Evolutionary conservation across 2,888 invertebrate genomes (phyloP), one percentile per base, ranked within the genome.

Genomic region (Spialia ferax): DNA sequence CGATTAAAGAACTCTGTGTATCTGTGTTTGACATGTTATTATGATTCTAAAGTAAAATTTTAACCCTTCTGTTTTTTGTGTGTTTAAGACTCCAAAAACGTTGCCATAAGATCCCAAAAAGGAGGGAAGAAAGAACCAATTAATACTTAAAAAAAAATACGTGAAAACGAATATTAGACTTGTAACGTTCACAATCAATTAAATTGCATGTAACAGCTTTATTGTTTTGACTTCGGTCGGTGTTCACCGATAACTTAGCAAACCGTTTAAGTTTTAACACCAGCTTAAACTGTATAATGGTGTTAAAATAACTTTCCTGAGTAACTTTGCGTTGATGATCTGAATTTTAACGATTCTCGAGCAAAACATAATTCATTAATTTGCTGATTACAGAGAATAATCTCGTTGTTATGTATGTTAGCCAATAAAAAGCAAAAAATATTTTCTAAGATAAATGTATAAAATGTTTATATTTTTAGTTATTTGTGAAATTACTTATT

Each of bases 181-280:
- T 2, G 10, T 7, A 10, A 42, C n/a, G 42, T 42, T 42, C 42
- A 15, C 11, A 18, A 42, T 42, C 8, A 42, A 42, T 42, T 18
- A 42, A 42, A 42, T 42, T 18, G 15, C 15, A 13, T 4, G 6
- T 42, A 7, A 42, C 18, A 42, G 42, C 42, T 18, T n/a, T 38
- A 38, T 38, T 13, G 38, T 38, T 38, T 42, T 42, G 42, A 42
- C 42, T 42, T 42, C 42, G 42, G 15, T 42, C 42, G 42, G 15
- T 38, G 10, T 38, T 38, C 42, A 42, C 42, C 42, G 42, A 42
- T 42, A 42, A 42, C 15, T 42, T 42, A 18, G 18, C 42, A 42
- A 42, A 42, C 8, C 42, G 42, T 42, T 42, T 18, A 42, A 42
- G 42, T 42, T 42, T 42, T 42, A 45, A 45, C 45, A 45, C 45